phyloP scores from a whole-genome alignment of 2,797 vertebrate genomes.

The Dicrostonyx torquatus region DNA sequence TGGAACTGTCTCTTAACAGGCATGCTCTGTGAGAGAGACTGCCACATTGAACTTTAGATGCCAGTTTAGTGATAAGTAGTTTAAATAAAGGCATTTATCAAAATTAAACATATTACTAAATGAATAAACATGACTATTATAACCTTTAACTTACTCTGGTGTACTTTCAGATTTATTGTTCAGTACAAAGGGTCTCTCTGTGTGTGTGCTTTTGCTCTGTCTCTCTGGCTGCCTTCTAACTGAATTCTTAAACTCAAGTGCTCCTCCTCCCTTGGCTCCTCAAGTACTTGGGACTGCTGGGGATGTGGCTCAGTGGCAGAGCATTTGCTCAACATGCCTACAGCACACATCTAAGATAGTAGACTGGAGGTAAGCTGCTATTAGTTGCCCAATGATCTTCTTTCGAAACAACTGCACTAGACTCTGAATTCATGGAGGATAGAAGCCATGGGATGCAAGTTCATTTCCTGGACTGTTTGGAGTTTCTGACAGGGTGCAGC shows the following conservation, averaged over 20 bases:
- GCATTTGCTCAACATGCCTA: background rate
- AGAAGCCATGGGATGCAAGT: conserved; percentile 12
- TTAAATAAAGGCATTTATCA: conserved; percentile 40
- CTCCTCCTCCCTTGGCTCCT: background rate
- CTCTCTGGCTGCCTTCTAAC: background rate
- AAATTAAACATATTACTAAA: conserved; percentile 49
- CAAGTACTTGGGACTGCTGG: background rate
- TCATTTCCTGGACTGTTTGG: background rate
- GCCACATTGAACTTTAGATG: background rate
- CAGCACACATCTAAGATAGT: background rate
- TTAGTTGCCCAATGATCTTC: background rate
- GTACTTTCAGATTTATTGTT: conserved; percentile 27
- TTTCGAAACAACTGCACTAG: background rate
- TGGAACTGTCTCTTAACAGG: background rate
- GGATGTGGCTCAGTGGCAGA: background rate
- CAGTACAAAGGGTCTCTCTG: background rate
- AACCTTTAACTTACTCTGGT: conserved; percentile 22
- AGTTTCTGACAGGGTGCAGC: background rate
- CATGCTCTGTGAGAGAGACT: conserved; percentile 2
- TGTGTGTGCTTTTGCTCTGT: background rate
- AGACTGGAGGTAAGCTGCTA: background rate
- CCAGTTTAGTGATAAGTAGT: background rate
- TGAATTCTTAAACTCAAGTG: background rate
- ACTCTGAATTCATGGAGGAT: background rate
- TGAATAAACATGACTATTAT: background rate